Base-by-base conservation (phyloP, 2,113 vertebrate species). In the Nibea albiflora region DNA sequence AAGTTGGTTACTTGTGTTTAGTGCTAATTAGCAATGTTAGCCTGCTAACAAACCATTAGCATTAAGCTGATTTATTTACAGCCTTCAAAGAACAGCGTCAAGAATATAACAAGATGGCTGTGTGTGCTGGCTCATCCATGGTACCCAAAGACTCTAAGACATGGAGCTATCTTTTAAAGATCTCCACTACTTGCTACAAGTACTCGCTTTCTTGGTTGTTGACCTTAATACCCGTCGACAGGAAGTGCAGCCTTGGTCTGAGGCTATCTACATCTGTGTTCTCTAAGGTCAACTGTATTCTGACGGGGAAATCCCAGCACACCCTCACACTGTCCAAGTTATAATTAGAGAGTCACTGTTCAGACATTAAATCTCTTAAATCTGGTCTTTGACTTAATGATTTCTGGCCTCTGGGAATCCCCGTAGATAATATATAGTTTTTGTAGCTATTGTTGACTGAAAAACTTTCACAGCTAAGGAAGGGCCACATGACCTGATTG, bases 181-280 rank as follows among this genome's bases (percentile, higher is more conserved):
- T 17, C 24, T 69, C 84, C 83, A 77, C 79, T 14, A 20, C 66
- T 75, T 84, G 84, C 70, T 39, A 9, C 35, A 39, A 39, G 35
- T 39, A 39, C 35, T 35, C 8, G 73, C 73, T 91, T 88, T 85
- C 86, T 85, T 81, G 63, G 73, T 53, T 70, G 74, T 84, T 92
- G 89, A 91, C 89, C 92, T 90, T 92, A 93, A 94, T 93, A 92
- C 88, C 79, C 24, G 0, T 79, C 58, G 52, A 56, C 60, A 86
- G 77, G 83, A 86, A 89, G 78, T 20, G 61, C 72, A 71, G 79
- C 50, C 83, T 60, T 73, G 71, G 50, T 80, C 66, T 7, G 52
- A 80, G 81, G 73, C 70, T 74, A 24, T 26, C 54, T 78, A 76
- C 79, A 82, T 74, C 75, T 72, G 74, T 28, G 22, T 78, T 52